Evolutionary conservation across 2,113 vertebrate genomes (phyloP).

Genomic region (Lontra canadensis): DNA sequence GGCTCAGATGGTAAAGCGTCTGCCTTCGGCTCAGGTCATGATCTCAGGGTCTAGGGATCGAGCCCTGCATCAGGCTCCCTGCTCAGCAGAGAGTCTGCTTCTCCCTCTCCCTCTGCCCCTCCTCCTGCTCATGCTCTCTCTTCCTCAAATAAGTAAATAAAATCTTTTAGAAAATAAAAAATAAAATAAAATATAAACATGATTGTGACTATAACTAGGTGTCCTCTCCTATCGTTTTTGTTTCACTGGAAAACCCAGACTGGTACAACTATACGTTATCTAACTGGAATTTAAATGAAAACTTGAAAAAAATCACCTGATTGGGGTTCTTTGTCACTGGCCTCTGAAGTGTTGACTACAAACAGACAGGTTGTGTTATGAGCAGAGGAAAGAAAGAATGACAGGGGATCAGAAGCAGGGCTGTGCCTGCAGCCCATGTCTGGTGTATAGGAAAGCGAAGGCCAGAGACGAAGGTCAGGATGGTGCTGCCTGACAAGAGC

Average conservation of each 20-base stretch:
- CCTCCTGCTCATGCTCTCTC: too few species aligned
- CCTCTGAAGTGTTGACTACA: not conserved
- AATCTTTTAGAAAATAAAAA: not conserved
- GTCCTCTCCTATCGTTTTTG: not conserved
- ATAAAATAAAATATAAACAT: not conserved
- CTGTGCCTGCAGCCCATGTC: accelerated
- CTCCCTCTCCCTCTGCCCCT: not conserved
- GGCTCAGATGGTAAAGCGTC: not conserved
- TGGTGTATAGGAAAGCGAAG: not conserved
- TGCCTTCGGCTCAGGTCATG: not conserved
- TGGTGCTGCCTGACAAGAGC: accelerated
- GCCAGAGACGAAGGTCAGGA: not conserved
- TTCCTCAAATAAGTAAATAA: too few species aligned
- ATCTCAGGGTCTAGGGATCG: not conserved
- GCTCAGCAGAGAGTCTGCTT: not conserved
- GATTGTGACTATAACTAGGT: not conserved
- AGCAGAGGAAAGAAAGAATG: not conserved
- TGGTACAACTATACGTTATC: not conserved
- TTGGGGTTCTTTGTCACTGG: not conserved
- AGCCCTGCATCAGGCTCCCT: not conserved
- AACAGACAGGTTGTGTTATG: not conserved
- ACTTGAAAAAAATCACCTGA: not conserved
- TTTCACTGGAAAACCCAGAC: not conserved
- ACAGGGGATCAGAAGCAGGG: not conserved
- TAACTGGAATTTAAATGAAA: not conserved